phyloP scores from a whole-genome alignment of 2,797 vertebrate species.

The Amphiprion clarkii region DNA sequence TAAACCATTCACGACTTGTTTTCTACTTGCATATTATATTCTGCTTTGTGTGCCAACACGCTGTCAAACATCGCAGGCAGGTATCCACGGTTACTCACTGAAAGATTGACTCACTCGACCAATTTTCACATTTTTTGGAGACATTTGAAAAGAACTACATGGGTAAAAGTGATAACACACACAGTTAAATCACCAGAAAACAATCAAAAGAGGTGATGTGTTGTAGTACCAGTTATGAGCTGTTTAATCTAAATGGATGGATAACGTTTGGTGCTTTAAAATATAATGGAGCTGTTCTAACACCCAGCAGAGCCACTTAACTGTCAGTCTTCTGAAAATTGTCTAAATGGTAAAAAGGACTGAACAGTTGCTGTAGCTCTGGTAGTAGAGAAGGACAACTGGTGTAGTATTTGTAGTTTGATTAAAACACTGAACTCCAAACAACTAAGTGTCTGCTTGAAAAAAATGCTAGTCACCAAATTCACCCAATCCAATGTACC shows the following conservation, averaged over 20 bases:
- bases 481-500: no score
- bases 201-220: not conserved
- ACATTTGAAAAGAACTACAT: not conserved
- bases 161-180: not conserved
- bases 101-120: not conserved
- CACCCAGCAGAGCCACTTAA: not conserved
- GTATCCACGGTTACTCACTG: not conserved
- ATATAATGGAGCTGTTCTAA: constrained; percentile 13
- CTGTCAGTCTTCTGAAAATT: not conserved
- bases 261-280: constrained; percentile 1
- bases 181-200: not conserved
- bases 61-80: not conserved
- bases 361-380: not conserved
- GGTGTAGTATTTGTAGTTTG: not conserved
- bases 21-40: not conserved
- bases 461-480: no score
- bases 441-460: not conserved
- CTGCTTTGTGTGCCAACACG: not conserved
- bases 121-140: not conserved
- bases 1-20: not conserved
- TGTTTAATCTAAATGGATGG: constrained; percentile 1
- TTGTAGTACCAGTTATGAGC: no score
- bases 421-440: not conserved
- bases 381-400: not conserved
- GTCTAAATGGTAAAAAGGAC: not conserved